Conservation (phyloP, 2,888 invertebrate genomes). For the Merodon equestris region DNA sequence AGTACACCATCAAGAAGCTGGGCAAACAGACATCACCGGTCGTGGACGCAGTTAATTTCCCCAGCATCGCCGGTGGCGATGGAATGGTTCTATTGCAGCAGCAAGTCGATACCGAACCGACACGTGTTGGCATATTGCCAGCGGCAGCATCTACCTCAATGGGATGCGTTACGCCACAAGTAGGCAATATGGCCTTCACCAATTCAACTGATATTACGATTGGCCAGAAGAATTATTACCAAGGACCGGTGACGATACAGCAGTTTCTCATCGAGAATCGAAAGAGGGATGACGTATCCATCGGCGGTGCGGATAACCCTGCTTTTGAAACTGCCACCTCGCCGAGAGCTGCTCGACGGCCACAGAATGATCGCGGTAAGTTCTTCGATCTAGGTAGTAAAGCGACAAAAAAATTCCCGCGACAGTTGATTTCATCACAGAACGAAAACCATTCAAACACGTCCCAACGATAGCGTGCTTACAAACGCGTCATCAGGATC, state of each 20-base stretch:
- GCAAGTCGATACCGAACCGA: constrained; percentile 36
- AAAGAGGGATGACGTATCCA: constrained; percentile 69
- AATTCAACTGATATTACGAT: constrained; percentile 87
- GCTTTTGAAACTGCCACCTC: constrained; percentile 65
- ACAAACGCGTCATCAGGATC: no score
- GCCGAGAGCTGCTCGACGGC: constrained; percentile 68
- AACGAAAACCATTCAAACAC: no score
- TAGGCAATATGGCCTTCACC: constrained; percentile 83
- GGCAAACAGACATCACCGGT: constrained; percentile 75
- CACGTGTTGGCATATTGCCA: constrained; percentile 26
- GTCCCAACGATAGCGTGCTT: no score
- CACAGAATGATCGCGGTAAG: constrained; percentile 38
- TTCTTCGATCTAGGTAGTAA: not conserved
- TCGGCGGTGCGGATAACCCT: constrained; percentile 73
- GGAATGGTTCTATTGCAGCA: constrained; percentile 68
- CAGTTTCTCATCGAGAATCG: constrained; percentile 82
- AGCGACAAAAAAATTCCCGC: no score
- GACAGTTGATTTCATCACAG: no score
- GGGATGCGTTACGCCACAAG: constrained; percentile 74
- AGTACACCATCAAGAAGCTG: constrained; percentile 75
- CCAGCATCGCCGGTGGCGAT: constrained; percentile 70
- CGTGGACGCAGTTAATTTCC: constrained; percentile 71
- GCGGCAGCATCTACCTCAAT: constrained; percentile 38
- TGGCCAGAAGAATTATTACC: constrained; percentile 87
- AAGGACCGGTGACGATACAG: constrained; percentile 88